Evolutionary conservation across 2,888 invertebrate species (phyloP), one percentile per base, ranked within the genome.

Genomic region (Diadegma fenestrale): DNA sequence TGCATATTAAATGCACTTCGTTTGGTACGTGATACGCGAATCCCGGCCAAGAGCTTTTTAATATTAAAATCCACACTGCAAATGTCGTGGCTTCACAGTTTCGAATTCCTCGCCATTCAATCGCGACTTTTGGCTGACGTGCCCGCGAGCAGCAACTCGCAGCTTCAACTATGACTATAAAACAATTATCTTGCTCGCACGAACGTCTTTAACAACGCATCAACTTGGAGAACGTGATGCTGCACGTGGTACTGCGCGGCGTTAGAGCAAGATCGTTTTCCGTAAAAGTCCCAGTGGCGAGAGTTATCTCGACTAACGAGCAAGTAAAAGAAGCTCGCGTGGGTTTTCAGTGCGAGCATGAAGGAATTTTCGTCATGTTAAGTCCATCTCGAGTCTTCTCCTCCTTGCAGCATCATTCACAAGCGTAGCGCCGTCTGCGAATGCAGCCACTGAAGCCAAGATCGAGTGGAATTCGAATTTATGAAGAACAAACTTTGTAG

Each of bases 281-380:
- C 26, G 68, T 17, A 64, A 6, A 76, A 64, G 64, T 64, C 64
- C 63, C 71, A 45, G 17, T 12, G 64, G 45, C 75, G 12, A 45
- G 73, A 48, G 30, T 81, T 82, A 82, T 71, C 75, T 80, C 61
- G 82, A 61, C 79, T 80, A 79, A 54, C 71, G 75, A 7, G 30
- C 45, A 43, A 63, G 61, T 48, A 71, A 63, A 41, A 76, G 76
- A 30, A 64, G 43, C 6, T 63, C 45, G 22, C 63, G 22, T 22
- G 43, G 43, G 71, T 51, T 51, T 33, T 71, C 64, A 26, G 66
- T 51, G 51, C 73, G 69, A 82, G 80, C 61, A 71, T 76, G 61
- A 51, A 43, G 75, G 79, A 84, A 79, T 66, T 82, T 82, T 81
- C 48, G 66, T 72, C 76, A 82, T 82, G 82, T 84, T 82, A 77